Base-by-base conservation (phyloP, 2,797 vertebrate genomes). In the Hafferia zeledoni region DNA sequence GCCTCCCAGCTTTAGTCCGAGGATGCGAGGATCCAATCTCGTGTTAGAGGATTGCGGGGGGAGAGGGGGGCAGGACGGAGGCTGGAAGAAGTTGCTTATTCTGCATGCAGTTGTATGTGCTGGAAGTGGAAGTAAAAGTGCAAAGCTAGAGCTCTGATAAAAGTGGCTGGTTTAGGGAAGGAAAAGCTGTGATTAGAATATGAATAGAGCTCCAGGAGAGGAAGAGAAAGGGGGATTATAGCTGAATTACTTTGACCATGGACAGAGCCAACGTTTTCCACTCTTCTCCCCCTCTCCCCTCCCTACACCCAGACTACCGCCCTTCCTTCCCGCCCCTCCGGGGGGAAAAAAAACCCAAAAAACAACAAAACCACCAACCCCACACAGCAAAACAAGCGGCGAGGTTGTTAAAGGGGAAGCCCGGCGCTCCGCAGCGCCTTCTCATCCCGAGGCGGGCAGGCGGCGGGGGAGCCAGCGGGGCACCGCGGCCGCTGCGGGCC, bases 171-270 rank as follows among this genome's bases (percentile, higher is more conserved):
- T 98, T 98, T 99, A 98, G 98, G 98, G 98, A 98, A 99, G 99
- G 98, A 98, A 98, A 99, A 99, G 98, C 98, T 99, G 99, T 99
- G 99, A 99, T 99, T 99, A 99, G 99, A 99, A 99, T 99, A 99
- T 99, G 99, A 99, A 99, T 99, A 98, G 98, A 98, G 98, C 99
- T 98, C 98, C 98, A 98, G 99, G 99, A 98, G 99, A 98, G 98
- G 98, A 98, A 98, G 98, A 98, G 98, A 98, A 99, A 98, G 97
- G 98, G 98, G 99, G 99, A 99, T 99, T 99, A 99, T 98, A 98
- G 98, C 98, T 98, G 98, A 99, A 99, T 99, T 98, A 98, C 99
- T 99, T 98, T 98, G 98, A 99, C 98, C 98, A 97, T 98, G 98
- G 98, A 99, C 97, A 98, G 98, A 98, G 98, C 98, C 98, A 98